Evolutionary conservation across 2,888 invertebrate species (phyloP).

Genomic region (Dusona sp.): DNA sequence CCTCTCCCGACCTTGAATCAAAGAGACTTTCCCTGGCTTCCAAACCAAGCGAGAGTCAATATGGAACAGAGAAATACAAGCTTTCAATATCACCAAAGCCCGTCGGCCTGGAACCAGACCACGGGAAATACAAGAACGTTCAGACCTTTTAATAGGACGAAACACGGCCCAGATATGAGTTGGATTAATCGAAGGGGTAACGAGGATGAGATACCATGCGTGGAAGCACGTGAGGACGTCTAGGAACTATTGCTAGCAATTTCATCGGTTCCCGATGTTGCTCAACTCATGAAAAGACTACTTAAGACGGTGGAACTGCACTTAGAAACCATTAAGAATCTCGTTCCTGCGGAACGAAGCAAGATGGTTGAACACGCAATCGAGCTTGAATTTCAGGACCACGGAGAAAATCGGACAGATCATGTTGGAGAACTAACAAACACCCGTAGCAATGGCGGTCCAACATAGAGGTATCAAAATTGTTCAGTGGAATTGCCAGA

Average conservation of each 20-base stretch:
- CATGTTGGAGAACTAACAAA: not conserved
- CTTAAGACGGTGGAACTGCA: not conserved
- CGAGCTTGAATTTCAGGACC: not conserved
- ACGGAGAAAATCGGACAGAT: not conserved
- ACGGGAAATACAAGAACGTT: not conserved
- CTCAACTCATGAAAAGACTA: not conserved
- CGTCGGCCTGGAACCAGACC: not conserved
- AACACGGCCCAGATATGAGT: not conserved
- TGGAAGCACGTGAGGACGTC: not conserved
- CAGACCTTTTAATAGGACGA: too few relatives aligned
- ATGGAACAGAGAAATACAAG: not conserved
- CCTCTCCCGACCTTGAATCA: not conserved
- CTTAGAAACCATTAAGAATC: not conserved
- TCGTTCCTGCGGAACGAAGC: not conserved
- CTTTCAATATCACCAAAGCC: not conserved
- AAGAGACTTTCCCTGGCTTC: conserved; percentile 2
- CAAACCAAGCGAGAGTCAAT: not conserved
- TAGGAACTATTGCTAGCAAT: not conserved
- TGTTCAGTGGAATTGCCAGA: conserved; percentile 10
- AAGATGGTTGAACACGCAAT: not conserved
- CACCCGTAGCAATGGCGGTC: not conserved
- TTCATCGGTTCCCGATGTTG: not conserved
- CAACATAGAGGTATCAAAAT: not conserved
- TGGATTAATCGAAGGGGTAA: not conserved
- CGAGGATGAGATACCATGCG: not conserved